Base-by-base conservation (phyloP, 2,113 vertebrate species). In the Upupa epops region DNA sequence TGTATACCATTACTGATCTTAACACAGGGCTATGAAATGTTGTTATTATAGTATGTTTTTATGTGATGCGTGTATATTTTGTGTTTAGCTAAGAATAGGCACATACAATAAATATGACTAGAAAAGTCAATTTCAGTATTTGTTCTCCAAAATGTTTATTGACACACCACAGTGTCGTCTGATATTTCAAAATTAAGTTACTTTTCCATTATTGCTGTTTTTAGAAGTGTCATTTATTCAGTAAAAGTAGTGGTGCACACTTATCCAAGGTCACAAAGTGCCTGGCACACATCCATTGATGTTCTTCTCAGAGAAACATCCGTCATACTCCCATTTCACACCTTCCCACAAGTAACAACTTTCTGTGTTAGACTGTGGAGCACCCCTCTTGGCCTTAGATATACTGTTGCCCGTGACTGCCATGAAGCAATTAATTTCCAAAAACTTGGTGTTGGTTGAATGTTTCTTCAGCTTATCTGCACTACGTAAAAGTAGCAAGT, bases 291-390 rank as follows among this genome's bases (percentile, higher is more conserved):
- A 22, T 45, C 9, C 8, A 17, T 18, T 22, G 29, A 13, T 5
- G 15, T 58, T 82, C 3, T 29, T 4, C 18, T 78, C 13, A 24
- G 36, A 5, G 17, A 74, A 82, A 22, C 2, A 31, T 26, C 6
- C 6, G 2, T 52, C 13, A 16, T 1, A 24, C 17, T 60, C 31
- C 20, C 9, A 2, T 55, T 83, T 59, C 17, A 12, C 59, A 74
- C 1, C 21, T 78, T 77, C n/a, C 29, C 36, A 9, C 8, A 1
- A 28, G 6, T 11, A 59, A 11, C 3, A 72, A 0, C 5, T 5
- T 32, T 40, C 54, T 72, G 15, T 68, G 55, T 12, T 32, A 25
- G 13, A 19, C 26, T 28, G 40, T 22, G 64, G 34, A 90, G 25
- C 22, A 20, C 3, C 2, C 7, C 22, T 32, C 31, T 18, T 36